Evolutionary conservation across 2,888 invertebrate species (phyloP).

Genomic region (Caenorhabditis sp.): DNA sequence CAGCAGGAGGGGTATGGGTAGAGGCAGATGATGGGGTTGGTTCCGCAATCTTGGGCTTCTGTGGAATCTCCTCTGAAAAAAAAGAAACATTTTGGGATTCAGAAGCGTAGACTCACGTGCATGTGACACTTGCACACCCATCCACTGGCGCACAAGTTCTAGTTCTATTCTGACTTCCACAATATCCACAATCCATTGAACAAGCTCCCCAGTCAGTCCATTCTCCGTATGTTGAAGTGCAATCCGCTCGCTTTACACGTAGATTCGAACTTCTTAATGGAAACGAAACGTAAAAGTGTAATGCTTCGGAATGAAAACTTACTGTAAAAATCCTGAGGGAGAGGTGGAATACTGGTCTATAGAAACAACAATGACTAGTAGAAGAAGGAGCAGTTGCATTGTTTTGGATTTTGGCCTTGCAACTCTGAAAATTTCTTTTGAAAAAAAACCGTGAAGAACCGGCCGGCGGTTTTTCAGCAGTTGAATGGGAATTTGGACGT

Average conservation of each 20-base stretch:
- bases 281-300: conserved; percentile 5
- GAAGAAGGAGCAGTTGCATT: not conserved
- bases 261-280: not conserved
- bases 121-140: conserved; percentile 16
- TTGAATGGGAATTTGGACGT: too few species aligned
- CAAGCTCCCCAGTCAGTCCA: conserved; percentile 38
- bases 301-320: not conserved
- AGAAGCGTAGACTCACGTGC: conserved; percentile 20
- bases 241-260: conserved; percentile 18
- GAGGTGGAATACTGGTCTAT: not conserved
- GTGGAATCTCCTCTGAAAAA: conserved; percentile 29
- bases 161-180: conserved; percentile 34
- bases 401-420: too few species aligned
- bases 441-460: too few species aligned
- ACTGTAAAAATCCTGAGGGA: not conserved
- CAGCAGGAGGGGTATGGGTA: conserved; percentile 34
- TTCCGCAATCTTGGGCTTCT: conserved; percentile 34
- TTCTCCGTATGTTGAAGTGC: conserved; percentile 12
- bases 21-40: conserved; percentile 1
- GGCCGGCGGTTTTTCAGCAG: too few species aligned
- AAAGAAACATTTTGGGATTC: not conserved
- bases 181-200: conserved; percentile 44
- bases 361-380: not conserved
- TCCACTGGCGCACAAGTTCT: conserved; percentile 17
- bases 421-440: too few species aligned